These are phyloP conservation scores for Crambe crambe DNA, from an alignment of 37 sponge, comb jelly and placozoan species.

Conservation along the genomic window DNA sequence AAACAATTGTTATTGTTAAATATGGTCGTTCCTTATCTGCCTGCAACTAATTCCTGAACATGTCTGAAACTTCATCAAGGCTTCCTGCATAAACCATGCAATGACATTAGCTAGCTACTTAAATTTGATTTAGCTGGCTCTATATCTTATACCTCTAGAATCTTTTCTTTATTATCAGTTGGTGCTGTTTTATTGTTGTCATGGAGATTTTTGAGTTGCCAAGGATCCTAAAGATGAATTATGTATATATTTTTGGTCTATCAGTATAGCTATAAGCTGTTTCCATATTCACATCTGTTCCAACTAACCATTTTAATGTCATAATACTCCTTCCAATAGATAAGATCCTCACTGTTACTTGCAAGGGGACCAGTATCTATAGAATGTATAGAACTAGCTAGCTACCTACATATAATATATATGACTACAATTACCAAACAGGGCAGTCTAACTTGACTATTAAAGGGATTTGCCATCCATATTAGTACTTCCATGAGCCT, in stretches of 20 bases:
- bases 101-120: not conserved
- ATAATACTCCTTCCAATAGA: slow-evolving; percentile 60
- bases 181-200: not conserved
- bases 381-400: not conserved
- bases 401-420: not conserved
- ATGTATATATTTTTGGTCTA: not conserved
- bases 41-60: slow-evolving; percentile 9
- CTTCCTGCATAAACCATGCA: not conserved
- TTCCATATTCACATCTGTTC: not conserved
- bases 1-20: no score
- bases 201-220: slow-evolving; percentile 27
- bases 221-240: slow-evolving; percentile 23
- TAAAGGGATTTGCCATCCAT: no score
- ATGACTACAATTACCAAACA: no score
- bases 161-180: not conserved
- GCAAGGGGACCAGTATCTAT: slow-evolving; percentile 36
- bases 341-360: not conserved
- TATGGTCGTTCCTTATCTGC: not conserved
- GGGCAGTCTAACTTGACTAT: no score
- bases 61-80: not conserved
- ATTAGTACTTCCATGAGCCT: no score
- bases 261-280: not conserved
- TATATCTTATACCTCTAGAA: not conserved
- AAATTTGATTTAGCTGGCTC: not conserved
- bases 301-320: slow-evolving; percentile 43